Evolutionary conservation across 2,888 invertebrate species (phyloP).

Genomic region (Sinopyrophorus schimmeli): DNA sequence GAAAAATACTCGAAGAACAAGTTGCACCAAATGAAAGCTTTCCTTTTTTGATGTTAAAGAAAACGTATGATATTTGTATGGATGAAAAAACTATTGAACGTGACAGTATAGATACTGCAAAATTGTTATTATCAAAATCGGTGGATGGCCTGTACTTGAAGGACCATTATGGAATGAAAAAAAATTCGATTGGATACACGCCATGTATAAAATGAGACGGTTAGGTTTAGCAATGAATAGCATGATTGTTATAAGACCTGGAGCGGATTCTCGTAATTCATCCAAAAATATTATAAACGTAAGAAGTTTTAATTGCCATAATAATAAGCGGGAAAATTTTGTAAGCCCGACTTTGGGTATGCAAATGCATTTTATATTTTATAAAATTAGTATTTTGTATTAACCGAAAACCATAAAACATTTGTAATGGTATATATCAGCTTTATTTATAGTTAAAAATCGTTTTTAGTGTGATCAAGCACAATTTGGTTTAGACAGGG

Average conservation of each 20-base stretch:
- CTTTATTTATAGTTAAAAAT: conserved; percentile 12
- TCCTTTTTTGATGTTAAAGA: conserved; percentile 79
- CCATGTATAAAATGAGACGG: conserved; percentile 24
- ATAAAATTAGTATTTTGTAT: not conserved
- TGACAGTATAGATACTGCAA: conserved; percentile 73
- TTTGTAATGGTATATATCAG: not conserved
- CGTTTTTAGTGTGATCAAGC: conserved; percentile 85
- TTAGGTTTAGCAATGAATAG: conserved; percentile 26
- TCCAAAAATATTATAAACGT: conserved; percentile 83
- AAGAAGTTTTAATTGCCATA: conserved; percentile 50
- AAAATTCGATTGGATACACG: conserved; percentile 71
- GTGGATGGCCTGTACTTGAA: conserved; percentile 92
- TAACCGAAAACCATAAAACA: not conserved
- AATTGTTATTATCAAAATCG: conserved; percentile 72
- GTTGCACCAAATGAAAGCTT: conserved; percentile 64
- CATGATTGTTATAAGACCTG: conserved; percentile 75
- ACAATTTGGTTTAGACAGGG: conserved; percentile 79
- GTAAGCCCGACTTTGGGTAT: not conserved
- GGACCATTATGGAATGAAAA: conserved; percentile 73
- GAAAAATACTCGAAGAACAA: conserved; percentile 70
- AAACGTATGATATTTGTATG: conserved; percentile 85
- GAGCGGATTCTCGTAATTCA: conserved; percentile 87
- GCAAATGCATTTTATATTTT: not conserved
- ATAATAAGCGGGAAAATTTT: not conserved
- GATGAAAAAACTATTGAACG: conserved; percentile 80